Base-by-base conservation (phyloP, 2,113 vertebrate species). In the Silurus asotus region DNA sequence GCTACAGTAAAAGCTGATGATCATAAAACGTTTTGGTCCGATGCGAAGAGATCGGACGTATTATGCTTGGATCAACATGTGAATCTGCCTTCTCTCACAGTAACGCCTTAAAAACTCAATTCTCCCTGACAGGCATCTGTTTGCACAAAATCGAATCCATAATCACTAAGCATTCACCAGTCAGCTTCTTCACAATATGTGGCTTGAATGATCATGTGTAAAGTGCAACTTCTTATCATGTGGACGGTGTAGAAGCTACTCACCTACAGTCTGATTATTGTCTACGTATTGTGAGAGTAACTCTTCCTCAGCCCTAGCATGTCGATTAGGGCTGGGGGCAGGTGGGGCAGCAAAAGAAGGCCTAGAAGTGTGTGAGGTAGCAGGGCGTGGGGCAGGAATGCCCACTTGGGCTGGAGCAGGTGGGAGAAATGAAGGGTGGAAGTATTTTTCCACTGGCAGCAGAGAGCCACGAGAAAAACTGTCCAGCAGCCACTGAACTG, bases 221-320 rank as follows among this genome's bases (percentile, higher is more conserved):
- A 17, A 74, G 14, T 48, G 51, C 51, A 84, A 62, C 15, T 51
- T 28, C 69, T 84, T 23, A 77, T n/a, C 7, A 56, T 23, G 51
- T 77, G 15, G 23, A 49, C 58, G 49, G 37, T 17, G 49, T 0
- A 69, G 61, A 85, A n/a, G 4, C 19, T 37, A 84, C 96, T 83
- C 92, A 97, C 98, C 95, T 83, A 94, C 28, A 61, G 95, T 93
- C 55, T 93, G 91, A 77, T 96, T 94, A 78, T 95, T 94, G 70
- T 96, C 94, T 87, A 94, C 84, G 85, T 99, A 99, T 6, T 98
- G 98, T 69, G 96, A 97, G 0, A 99, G 95, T 55, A 99, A 92
- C 53, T 98, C 95, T 83, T 99, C 98, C 74, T 97, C 96, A 58
- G 94, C 92, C 64, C 92, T 92, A 45, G 92, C 92, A 20, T 92